phyloP scores from a whole-genome alignment of 1,140 invertebrate genomes.

The Sycobia sp. region DNA sequence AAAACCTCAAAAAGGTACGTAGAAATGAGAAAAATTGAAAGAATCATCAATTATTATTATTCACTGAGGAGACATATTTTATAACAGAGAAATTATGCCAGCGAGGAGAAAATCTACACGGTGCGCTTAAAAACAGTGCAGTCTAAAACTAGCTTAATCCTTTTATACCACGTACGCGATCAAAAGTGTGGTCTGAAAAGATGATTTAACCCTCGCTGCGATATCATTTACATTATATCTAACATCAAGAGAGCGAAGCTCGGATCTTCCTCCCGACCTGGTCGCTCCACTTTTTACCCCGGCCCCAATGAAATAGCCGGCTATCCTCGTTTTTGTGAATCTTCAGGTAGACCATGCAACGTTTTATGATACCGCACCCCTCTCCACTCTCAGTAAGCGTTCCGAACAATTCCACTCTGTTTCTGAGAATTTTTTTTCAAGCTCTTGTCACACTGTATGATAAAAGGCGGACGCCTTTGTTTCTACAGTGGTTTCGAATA shows the following conservation, averaged over 20 bases:
- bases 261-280: slow-evolving; percentile 10
- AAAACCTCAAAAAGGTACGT: no score
- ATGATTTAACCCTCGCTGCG: slow-evolving; percentile 18
- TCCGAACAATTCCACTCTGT: slow-evolving; percentile 40
- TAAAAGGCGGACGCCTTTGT: slow-evolving; percentile 21
- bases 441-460: slow-evolving; percentile 2
- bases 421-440: slow-evolving; percentile 46
- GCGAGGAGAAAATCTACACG: no score
- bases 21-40: no score
- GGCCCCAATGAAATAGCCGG: not conserved
- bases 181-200: not conserved
- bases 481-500: slow-evolving; percentile 13
- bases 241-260: slow-evolving; percentile 30
- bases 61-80: no score
- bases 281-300: not conserved
- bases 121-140: no score
- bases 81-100: no score
- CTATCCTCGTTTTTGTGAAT: slow-evolving; percentile 31
- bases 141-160: no score
- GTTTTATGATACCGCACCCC: slow-evolving; percentile 38
- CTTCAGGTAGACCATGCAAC: slow-evolving; percentile 38
- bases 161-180: no score
- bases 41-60: no score
- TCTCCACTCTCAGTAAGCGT: slow-evolving; percentile 34
- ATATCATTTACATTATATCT: slow-evolving; percentile 33